Evolutionary conservation across 2,113 vertebrate species (phyloP).

Genomic region (Apistogramma diplotaenia): DNA sequence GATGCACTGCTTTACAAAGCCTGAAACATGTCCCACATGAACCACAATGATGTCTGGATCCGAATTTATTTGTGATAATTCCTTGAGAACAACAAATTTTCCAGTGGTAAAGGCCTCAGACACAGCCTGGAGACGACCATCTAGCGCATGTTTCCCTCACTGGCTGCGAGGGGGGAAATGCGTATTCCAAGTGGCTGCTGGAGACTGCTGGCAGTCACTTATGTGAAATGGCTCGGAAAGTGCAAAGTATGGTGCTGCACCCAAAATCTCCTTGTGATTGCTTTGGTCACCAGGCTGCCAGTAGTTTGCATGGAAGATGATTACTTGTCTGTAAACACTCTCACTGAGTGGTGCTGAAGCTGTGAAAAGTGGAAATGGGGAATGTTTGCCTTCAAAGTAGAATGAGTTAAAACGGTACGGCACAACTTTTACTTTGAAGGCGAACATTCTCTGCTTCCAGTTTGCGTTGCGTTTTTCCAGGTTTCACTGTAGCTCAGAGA

Average conservation of each 20-base stretch:
- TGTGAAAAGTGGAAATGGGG: too few relatives aligned
- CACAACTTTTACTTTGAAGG: too few relatives aligned
- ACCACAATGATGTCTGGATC: too few relatives aligned
- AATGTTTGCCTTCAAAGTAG: too few relatives aligned
- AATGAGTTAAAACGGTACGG: too few relatives aligned
- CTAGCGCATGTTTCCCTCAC: too few relatives aligned
- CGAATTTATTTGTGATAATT: background rate
- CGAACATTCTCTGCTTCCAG: too few relatives aligned
- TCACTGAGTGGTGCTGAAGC: too few relatives aligned
- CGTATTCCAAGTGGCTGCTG: background rate
- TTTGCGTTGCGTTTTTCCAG: too few relatives aligned
- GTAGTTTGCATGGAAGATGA: background rate
- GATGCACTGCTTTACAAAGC: background rate
- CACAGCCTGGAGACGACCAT: background rate
- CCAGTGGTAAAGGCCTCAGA: background rate
- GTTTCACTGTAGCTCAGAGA: too few relatives aligned
- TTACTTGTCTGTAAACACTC: too few relatives aligned
- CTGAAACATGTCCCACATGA: too few relatives aligned
- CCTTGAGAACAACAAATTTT: background rate
- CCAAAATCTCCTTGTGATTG: background rate
- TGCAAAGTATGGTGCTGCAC: rapidly evolving
- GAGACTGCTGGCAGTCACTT: background rate
- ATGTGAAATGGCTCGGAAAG: background rate
- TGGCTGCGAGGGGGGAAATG: background rate
- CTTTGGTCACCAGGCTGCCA: background rate